phyloP scores from a whole-genome alignment of 2,888 invertebrate species.

The Brassicogethes aeneus region DNA sequence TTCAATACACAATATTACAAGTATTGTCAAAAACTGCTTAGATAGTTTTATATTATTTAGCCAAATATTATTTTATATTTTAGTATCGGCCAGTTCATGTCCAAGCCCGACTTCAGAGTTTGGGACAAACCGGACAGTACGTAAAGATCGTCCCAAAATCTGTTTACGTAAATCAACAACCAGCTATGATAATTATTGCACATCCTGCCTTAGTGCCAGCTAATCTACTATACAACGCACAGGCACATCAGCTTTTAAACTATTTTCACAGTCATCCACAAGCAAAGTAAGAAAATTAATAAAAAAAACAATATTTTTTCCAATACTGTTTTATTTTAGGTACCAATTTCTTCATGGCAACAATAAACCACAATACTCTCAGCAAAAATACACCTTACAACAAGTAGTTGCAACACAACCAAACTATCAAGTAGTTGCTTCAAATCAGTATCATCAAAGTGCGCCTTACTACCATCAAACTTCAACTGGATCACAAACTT shows the following conservation, averaged over 20 bases:
- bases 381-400: conserved; percentile 12
- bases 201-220: conserved; percentile 33
- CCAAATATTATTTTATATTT: no score
- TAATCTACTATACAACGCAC: conserved; percentile 24
- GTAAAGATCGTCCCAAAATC: no score
- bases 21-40: no score
- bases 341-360: conserved; percentile 13
- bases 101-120: no score
- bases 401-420: not conserved
- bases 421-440: not conserved
- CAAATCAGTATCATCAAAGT: no score
- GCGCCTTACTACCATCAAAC: not conserved
- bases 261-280: conserved; percentile 34
- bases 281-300: conserved; percentile 24
- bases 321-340: conserved; percentile 6
- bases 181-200: conserved; percentile 37
- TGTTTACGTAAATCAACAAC: conserved; percentile 12
- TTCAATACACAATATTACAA: no score
- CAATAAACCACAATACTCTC: conserved; percentile 11
- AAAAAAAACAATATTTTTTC: not conserved
- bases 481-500: not conserved
- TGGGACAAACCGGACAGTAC: no score
- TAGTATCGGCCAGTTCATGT: no score
- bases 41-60: no score
- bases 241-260: conserved; percentile 31